A percentile compares a stretch with the other conserved stretches of the same genome.
Evolutionary conservation across 2,113 vertebrate species (phyloP).

Genomic region (Amphiprion percula): DNA sequence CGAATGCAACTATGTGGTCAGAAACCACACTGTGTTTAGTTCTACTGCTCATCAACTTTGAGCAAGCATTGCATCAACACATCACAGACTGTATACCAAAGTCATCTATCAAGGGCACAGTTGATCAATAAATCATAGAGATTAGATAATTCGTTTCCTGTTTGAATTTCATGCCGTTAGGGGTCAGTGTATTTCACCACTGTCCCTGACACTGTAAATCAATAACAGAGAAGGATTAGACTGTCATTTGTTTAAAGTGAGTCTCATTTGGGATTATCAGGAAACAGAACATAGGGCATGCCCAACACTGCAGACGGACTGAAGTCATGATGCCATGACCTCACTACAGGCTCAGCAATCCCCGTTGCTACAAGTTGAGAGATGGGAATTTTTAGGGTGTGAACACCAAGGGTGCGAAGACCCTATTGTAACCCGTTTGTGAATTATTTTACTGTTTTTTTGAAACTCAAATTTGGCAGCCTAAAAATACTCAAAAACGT

Average conservation of each 20-base stretch:
- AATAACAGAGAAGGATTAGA: constrained; percentile 43
- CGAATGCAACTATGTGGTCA: neutral
- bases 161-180: constrained; percentile 50
- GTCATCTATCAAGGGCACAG: constrained; percentile 53
- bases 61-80: constrained; percentile 47
- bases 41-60: constrained; percentile 34
- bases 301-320: neutral
- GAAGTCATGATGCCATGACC: neutral
- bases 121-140: constrained; percentile 60
- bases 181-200: constrained; percentile 32
- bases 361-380: neutral
- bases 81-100: constrained; percentile 48
- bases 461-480: too few species aligned
- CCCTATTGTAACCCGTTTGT: too few species aligned
- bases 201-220: constrained; percentile 33
- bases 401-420: too few species aligned
- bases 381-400: neutral
- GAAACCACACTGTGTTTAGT: constrained; percentile 4
- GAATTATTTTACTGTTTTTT: too few species aligned
- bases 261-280: constrained; percentile 26
- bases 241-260: constrained; percentile 32
- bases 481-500: too few species aligned
- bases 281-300: constrained; percentile 2
- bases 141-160: constrained; percentile 31
- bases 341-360: neutral